phyloP scores from a whole-genome alignment of 2,797 vertebrate species.

The Huso huso region DNA sequence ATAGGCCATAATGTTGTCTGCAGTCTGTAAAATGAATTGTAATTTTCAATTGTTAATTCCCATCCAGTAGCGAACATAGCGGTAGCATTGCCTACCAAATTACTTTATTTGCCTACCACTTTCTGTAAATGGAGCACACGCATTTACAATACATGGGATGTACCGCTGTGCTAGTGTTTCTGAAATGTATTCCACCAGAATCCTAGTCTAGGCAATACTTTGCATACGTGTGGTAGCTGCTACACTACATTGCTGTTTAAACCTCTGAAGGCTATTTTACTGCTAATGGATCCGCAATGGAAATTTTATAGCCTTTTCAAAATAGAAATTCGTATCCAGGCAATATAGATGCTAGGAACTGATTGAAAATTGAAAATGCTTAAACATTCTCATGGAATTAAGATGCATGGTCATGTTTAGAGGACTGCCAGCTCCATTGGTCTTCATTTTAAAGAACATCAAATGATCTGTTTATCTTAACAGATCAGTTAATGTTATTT shows the following conservation, averaged over 20 bases:
- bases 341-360: conserved; percentile 74
- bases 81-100: no score
- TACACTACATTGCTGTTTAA: conserved; percentile 60
- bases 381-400: conserved; percentile 71
- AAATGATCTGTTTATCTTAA: conserved; percentile 4
- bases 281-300: conserved; percentile 76
- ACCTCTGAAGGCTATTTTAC: conserved; percentile 78
- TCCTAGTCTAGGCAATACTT: no score
- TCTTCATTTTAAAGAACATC: conserved; percentile 6
- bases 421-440: conserved; percentile 31
- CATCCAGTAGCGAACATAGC: no score
- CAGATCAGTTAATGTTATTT: not conserved
- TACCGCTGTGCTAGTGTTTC: no score
- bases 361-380: conserved; percentile 76
- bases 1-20: no score
- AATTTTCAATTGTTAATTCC: no score
- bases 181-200: no score
- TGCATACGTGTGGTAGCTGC: no score
- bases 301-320: conserved; percentile 77
- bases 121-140: no score
- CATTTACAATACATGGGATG: no score
- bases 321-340: conserved; percentile 78
- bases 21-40: no score
- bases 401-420: conserved; percentile 72
- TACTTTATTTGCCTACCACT: no score